Conservation (phyloP, 2,888 invertebrate genomes). For the Synergus itoensis region DNA sequence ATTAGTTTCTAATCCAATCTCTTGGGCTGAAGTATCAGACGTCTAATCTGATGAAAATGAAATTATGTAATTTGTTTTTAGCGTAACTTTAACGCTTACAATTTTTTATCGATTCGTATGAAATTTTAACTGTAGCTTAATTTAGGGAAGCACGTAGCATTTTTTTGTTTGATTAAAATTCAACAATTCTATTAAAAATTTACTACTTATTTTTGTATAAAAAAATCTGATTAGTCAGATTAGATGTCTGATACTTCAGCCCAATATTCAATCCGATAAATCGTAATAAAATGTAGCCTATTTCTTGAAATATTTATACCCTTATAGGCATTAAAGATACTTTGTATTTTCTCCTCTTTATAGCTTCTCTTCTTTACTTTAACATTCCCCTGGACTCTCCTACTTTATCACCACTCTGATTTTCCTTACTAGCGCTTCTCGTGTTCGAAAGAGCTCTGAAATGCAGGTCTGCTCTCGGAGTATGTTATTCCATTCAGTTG, state of each 20-base stretch:
- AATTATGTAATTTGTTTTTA: too few species aligned
- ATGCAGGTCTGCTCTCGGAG: slow-evolving; percentile 10
- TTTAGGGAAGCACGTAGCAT: too few species aligned
- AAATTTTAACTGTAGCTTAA: too few species aligned
- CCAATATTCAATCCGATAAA: neutral
- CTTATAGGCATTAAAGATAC: neutral
- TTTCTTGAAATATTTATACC: too few species aligned
- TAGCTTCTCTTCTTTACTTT: neutral
- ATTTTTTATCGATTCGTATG: too few species aligned
- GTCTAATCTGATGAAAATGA: too few species aligned
- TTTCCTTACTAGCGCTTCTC: slow-evolving; percentile 24
- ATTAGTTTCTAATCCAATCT: neutral
- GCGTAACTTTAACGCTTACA: too few species aligned
- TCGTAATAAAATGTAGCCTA: neutral
- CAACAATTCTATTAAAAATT: too few species aligned
- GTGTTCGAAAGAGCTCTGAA: slow-evolving; percentile 10
- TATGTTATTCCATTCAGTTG: slow-evolving; percentile 33
- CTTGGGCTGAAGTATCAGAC: neutral
- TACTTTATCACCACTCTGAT: slow-evolving; percentile 26
- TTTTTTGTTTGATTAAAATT: too few species aligned
- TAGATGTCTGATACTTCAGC: too few species aligned
- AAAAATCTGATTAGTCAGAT: too few species aligned
- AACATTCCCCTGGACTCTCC: neutral
- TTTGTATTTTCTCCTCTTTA: neutral
- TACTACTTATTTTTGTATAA: too few species aligned